Base-by-base conservation (phyloP, 1,140 invertebrate genomes). In the Cardiocondyla obscurior region DNA sequence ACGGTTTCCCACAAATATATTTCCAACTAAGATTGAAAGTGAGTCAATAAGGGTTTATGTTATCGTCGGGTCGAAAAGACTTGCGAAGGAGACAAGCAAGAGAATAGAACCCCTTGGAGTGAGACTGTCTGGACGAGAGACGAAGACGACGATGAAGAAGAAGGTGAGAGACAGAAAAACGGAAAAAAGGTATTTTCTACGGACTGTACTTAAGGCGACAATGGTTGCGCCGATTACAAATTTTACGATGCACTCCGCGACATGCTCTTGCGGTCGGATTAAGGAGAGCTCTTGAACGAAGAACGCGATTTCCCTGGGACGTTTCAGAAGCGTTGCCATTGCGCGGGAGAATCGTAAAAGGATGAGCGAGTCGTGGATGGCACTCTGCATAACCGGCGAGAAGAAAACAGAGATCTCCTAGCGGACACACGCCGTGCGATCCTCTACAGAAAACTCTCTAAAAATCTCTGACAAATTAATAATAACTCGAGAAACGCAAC, bases 221-320 rank as follows among this genome's bases (percentile, higher is more conserved):
- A 65, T 85, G 55, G 58, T 83, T 49, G 81, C 81, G 30, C 25
- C 81, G 72, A 85, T 85, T 85, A 83, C 58, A 77, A 85, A 85
- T 85, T 85, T 85, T 79, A 77, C 60, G 70, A 19, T 57, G 73
- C 67, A 57, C 83, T 79, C 46, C 12, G 42, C 62, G 46, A 30
- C 64, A 46, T 83, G 49, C 57, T 39, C 28, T 22, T 44, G 67
- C 57, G 33, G 33, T 28, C 70, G 64, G 84, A 85, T 85, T 83
- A 83, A 83, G 58, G 44, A 67, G 65, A 76, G 57, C 51, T 65
- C 51, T 67, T 39, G 81, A 83, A 67, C 51, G 57, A 28, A 53
- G 58, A 81, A 83, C 57, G 72, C 60, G 81, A 85, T 77, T 85
- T 83, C 19, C 42, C 30, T 12, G 51, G 69, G 39, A 64, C 42